Evolutionary conservation across 2,113 vertebrate species (phyloP), one percentile per base, ranked within the genome.

Genomic region (Synchiropus splendidus): DNA sequence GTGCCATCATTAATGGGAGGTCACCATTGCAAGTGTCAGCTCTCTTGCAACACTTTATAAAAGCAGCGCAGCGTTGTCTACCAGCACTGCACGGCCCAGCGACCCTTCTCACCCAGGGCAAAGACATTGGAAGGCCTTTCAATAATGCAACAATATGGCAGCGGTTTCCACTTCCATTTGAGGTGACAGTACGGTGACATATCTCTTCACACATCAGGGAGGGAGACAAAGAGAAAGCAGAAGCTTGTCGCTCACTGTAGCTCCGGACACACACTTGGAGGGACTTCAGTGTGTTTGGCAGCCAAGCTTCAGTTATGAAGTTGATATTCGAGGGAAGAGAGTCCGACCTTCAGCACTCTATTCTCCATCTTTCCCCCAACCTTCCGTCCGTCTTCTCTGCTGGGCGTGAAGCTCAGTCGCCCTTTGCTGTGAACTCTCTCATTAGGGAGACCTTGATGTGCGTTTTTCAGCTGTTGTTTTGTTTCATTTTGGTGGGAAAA

Each of bases 401-500:
- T 32, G 49, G 61, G 48, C 50, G 13, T 15, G 45, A 67, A 64
- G 62, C 60, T 64, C 67, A 67, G 63, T 46, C 62, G 57, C 58
- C 43, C 64, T 74, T 83, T 77, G 71, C 64, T 80, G 67, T 61
- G 67, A 73, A 76, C 74, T 58, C 49, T 70, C 62, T 85, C 85
- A 87, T 87, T 81, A 85, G 66, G 46, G 49, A 65, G 77, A 80
- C 78, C 76, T 80, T 75, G 67, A 67, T 58, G 58, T 53, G 60
- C 34, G 27, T 61, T 71, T 67, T 74, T 62, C 70, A 51, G 59
- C 61, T 57, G 66, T 74, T 75, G 73, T 81, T 80, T 66, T 60
- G 70, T 50, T 63, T 79, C 65, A 79, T 83, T 81, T 85, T 78
- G 79, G 80, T 87, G 82, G 82, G 83, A 85, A 87, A 83, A 81